These are phyloP conservation scores for Hylaea fasciaria DNA, from an alignment of 2,888 invertebrate species.

Conservation along the genomic window DNA sequence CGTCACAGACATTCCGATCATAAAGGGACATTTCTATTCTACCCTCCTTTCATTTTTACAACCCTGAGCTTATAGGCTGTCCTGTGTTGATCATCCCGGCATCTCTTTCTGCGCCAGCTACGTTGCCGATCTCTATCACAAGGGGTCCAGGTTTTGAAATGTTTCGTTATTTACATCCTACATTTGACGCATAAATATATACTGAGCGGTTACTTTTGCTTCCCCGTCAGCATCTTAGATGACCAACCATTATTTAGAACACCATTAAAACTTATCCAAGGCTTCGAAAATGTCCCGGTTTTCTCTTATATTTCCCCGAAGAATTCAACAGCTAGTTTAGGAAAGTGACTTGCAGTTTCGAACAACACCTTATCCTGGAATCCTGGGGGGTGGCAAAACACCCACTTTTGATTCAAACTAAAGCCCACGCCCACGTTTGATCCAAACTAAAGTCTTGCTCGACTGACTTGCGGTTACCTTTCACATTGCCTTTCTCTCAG, in stretches of 20 bases:
- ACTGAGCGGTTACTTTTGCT: too few species aligned
- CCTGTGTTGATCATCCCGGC: too few species aligned
- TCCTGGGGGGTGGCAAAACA: neutral
- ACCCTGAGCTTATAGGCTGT: too few species aligned
- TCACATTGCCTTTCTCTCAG: too few species aligned
- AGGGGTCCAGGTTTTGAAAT: too few species aligned
- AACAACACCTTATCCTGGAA: slow-evolving; percentile 11
- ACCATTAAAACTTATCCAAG: slow-evolving; percentile 21
- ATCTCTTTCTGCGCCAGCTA: too few species aligned
- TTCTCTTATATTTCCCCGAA: slow-evolving; percentile 18
- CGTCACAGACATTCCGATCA: too few species aligned
- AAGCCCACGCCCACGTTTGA: too few species aligned
- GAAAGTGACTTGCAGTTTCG: slow-evolving; percentile 30
- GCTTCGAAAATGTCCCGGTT: neutral
- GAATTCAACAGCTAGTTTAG: slow-evolving; percentile 25
- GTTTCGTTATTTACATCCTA: too few species aligned
- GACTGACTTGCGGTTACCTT: slow-evolving; percentile 7
- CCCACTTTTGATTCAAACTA: slow-evolving; percentile 19
- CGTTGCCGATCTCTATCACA: too few species aligned
- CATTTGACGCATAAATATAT: neutral
- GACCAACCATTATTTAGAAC: slow-evolving; percentile 16
- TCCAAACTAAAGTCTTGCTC: neutral
- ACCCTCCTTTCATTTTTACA: too few species aligned
- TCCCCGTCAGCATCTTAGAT: neutral
- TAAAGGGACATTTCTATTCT: too few species aligned